A percentile compares a stretch with the other conserved stretches of the same genome.
Conservation (phyloP, 2,888 invertebrate species). For the Drosophila bunnanda region DNA sequence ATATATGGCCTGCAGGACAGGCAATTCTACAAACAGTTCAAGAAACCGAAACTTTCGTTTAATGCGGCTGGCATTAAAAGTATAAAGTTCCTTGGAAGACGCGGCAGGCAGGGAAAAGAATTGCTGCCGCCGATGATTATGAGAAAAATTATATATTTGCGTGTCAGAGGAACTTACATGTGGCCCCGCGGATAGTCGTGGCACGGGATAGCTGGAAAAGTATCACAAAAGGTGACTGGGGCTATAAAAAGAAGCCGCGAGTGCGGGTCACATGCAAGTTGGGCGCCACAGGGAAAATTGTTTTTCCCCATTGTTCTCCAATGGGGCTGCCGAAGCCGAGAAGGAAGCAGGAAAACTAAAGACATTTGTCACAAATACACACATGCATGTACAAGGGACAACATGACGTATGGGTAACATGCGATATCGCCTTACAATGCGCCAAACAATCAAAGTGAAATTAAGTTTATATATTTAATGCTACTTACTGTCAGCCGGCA, state of each 20-base stretch:
- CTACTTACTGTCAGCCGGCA: conserved; percentile 53
- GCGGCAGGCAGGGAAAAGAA: conserved; percentile 36
- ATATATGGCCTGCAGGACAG: conserved; percentile 43
- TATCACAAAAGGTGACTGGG: conserved; percentile 44
- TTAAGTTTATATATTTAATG: conserved; percentile 81
- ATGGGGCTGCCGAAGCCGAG: conserved; percentile 36
- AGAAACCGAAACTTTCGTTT: conserved; percentile 60
- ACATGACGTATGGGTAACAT: conserved; percentile 79
- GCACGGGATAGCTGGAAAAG: conserved; percentile 30
- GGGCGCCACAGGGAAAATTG: conserved; percentile 52
- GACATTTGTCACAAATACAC: conserved; percentile 73
- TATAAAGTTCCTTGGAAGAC: conserved; percentile 63
- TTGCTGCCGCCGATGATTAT: conserved; percentile 66
- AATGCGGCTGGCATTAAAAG: conserved; percentile 74
- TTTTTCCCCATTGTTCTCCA: conserved; percentile 47
- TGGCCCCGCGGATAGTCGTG: conserved; percentile 37
- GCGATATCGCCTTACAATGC: conserved; percentile 81
- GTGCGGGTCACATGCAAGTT: conserved; percentile 60
- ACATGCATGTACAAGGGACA: conserved; percentile 45
- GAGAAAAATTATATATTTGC: conserved; percentile 80
- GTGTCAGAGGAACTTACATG: conserved; percentile 65
- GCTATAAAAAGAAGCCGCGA: conserved; percentile 52
- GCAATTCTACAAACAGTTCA: conserved; percentile 48
- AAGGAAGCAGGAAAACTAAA: conserved; percentile 56
- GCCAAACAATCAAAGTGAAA: conserved; percentile 79